Evolutionary conservation across 2,797 vertebrate species (phyloP).

Genomic region (Geotria australis): DNA sequence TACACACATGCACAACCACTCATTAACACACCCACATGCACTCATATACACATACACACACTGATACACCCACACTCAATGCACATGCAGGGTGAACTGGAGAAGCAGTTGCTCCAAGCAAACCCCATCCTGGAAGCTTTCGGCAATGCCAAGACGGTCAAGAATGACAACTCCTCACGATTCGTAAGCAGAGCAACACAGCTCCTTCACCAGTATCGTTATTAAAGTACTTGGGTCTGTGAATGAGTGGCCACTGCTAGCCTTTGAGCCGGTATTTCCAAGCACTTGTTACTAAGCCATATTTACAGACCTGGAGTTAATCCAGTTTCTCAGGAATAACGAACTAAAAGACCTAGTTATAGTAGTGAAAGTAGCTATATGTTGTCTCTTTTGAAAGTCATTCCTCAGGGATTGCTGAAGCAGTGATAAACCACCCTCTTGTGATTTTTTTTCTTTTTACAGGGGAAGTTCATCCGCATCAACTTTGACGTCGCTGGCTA

Average conservation of each 20-base stretch:
- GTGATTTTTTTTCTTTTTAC: constrained; percentile 4
- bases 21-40: not conserved
- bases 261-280: no score
- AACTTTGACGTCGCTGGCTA: constrained; percentile 54
- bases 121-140: not conserved
- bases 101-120: not conserved
- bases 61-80: no score
- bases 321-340: no score
- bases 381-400: no score
- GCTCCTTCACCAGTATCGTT: not conserved
- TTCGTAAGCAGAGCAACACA: not conserved
- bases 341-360: no score
- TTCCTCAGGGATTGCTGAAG: no score
- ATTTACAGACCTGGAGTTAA: no score
- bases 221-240: no score
- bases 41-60: not conserved
- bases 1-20: not conserved
- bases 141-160: not conserved
- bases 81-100: not conserved
- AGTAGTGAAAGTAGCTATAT: no score
- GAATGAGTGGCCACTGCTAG: no score
- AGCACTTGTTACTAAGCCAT: no score
- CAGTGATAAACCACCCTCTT: not conserved
- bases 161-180: not conserved
- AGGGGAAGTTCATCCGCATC: constrained; percentile 38